These are phyloP conservation scores for Pterostichus madidus DNA, from an alignment of 2,888 invertebrate genomes.

Conservation along the genomic window DNA sequence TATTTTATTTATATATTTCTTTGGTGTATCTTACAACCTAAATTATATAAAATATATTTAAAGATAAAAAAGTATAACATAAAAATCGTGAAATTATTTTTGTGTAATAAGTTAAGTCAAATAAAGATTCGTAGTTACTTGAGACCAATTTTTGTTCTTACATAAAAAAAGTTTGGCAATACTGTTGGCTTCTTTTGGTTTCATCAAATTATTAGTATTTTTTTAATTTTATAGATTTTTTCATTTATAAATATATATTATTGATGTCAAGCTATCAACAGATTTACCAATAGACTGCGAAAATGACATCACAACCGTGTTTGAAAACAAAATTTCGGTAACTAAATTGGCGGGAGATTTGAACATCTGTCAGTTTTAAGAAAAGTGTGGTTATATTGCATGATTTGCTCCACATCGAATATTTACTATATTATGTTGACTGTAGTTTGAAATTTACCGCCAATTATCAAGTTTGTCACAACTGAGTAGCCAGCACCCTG, in stretches of 20 bases:
- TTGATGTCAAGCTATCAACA: slow-evolving; percentile 57
- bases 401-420: too few species aligned
- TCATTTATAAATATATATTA: slow-evolving; percentile 62
- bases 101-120: slow-evolving; percentile 73
- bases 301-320: too few species aligned
- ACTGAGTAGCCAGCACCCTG: too few species aligned
- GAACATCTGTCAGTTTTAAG: too few species aligned
- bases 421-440: too few species aligned
- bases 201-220: slow-evolving; percentile 42
- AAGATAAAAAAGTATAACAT: slow-evolving; percentile 72
- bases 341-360: too few species aligned
- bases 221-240: slow-evolving; percentile 44
- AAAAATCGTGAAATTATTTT: slow-evolving; percentile 72
- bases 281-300: slow-evolving; percentile 39
- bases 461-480: too few species aligned
- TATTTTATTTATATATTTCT: slow-evolving; percentile 74
- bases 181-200: slow-evolving; percentile 64
- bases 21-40: slow-evolving; percentile 76
- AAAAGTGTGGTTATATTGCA: too few species aligned
- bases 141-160: slow-evolving; percentile 73
- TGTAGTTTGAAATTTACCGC: too few species aligned
- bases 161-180: slow-evolving; percentile 60
- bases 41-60: slow-evolving; percentile 75
- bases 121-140: slow-evolving; percentile 74
- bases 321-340: too few species aligned